Base-by-base conservation (phyloP, 2,797 vertebrate species). In the Aplochiton taeniatus region DNA sequence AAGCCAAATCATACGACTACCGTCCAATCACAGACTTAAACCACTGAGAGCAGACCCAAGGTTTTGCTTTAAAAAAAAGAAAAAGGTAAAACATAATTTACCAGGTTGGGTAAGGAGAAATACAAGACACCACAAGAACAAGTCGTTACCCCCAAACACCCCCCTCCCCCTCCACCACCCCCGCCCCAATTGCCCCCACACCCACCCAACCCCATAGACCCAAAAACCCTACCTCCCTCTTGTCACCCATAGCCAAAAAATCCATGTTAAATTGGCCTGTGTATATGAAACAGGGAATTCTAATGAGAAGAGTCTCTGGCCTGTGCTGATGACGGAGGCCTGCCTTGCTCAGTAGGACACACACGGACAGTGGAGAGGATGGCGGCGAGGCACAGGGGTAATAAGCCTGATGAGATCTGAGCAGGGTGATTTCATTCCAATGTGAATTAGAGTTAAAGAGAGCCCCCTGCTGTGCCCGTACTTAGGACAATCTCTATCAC, bases 361-460 rank as follows among this genome's bases (percentile, higher is more conserved):
- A 77, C 74, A 69, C 50, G 89, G 90, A 85, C 89, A 87, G 77
- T 61, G 70, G 75, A 68, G 73, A 73, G 80, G 83, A 73, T 77
- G 75, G 74, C 66, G 87, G 73, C 72, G 80, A 84, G 84, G 86
- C 85, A 79, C 73, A 66, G 77, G 74, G 65, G 83, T 86, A 90
- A 91, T 92, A 92, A 90, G 70, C 68, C 79, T 93, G 91, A 92
- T 94, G 91, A 92, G 92, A 89, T 92, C 88, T 85, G 90, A 88
- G 90, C 88, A 74, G 87, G 91, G 82, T 76, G 83, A 89, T 92
- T 88, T 84, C 84, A 90, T 89, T 90, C 89, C 85, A 80, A 70
- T 83, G 88, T 92, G 93, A 92, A 92, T 94, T 92, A 91, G 91
- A 92, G 88, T 86, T 91, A 89, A 92, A 90, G 87, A 88, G 89